Percentiles rank a stretch among this genome's conserved stretches.
Evolutionary conservation across 2,888 invertebrate species (phyloP).

Genomic region (Andrena dorsata): DNA sequence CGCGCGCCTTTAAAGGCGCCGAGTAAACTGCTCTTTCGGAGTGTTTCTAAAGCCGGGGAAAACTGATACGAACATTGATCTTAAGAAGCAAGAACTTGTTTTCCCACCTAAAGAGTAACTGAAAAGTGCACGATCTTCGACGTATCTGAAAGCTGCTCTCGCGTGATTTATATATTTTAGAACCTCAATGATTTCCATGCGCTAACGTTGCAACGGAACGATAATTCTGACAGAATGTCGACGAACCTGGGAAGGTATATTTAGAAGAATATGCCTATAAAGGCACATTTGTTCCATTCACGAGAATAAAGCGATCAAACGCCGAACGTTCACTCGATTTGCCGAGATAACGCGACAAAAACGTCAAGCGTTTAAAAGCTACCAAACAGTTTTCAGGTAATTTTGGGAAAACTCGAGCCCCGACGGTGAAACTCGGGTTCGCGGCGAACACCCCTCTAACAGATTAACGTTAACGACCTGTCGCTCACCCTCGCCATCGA

Average conservation of each 20-base stretch:
- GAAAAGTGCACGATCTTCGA: conserved; percentile 1
- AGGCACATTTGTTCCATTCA: too few species aligned
- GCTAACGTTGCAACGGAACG: not conserved
- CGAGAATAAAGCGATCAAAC: too few species aligned
- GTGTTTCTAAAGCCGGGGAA: conserved; percentile 17
- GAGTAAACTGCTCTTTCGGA: conserved; percentile 26
- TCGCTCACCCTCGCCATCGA: conserved; percentile 27
- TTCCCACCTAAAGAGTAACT: not conserved
- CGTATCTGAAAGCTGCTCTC: not conserved
- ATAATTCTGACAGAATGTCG: not conserved
- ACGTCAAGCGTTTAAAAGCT: too few species aligned
- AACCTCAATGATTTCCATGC: not conserved
- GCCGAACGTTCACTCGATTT: too few species aligned
- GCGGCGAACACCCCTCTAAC: conserved; percentile 14
- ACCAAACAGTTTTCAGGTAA: too few species aligned
- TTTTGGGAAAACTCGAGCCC: not conserved
- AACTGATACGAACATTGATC: conserved; percentile 23
- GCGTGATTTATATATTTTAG: not conserved
- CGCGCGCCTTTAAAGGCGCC: conserved; percentile 24
- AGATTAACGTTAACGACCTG: conserved; percentile 38
- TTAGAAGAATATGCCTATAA: too few species aligned
- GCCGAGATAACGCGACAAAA: too few species aligned
- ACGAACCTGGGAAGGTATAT: too few species aligned
- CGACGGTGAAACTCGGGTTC: not conserved
- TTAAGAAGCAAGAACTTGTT: not conserved